A percentile compares a stretch with the other conserved stretches of the same genome.
Conservation (phyloP, 1,140 invertebrate species). For the Meloidogyne exigua region DNA sequence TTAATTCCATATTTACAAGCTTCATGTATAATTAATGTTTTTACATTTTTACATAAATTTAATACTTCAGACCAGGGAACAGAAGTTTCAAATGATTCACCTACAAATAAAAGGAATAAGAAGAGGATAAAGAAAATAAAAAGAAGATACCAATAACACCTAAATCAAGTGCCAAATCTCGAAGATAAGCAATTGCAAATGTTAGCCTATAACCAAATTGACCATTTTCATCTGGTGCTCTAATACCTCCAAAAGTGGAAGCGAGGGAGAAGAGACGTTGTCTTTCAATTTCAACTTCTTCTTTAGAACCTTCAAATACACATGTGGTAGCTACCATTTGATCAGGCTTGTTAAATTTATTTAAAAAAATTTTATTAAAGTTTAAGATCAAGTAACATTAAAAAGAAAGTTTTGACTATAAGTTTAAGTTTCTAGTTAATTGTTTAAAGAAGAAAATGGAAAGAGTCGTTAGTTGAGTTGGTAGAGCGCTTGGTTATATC, state of each 20-base stretch:
- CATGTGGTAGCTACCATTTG: slow-evolving; percentile 86
- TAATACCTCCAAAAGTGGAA: slow-evolving; percentile 71
- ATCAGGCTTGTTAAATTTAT: slow-evolving; percentile 65
- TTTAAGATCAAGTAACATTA: too few species aligned
- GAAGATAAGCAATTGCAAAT: slow-evolving; percentile 95
- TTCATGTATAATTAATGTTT: slow-evolving; percentile 76
- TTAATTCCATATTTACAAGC: slow-evolving; percentile 69
- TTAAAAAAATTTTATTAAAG: not conserved
- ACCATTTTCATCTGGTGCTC: slow-evolving; percentile 87
- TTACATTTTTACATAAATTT: slow-evolving; percentile 83
- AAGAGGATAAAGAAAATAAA: not conserved
- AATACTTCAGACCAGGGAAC: slow-evolving; percentile 79
- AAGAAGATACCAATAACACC: slow-evolving; percentile 70
- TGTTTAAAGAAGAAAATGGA: too few species aligned
- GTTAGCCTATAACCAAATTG: slow-evolving; percentile 87
- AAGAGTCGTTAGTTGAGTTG: too few species aligned
- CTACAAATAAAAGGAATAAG: slow-evolving; percentile 51
- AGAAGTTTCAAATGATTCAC: slow-evolving; percentile 97
- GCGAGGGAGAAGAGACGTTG: slow-evolving; percentile 81
- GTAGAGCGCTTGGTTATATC: too few species aligned
- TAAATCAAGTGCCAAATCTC: slow-evolving; percentile 86
- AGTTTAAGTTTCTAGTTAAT: too few species aligned
- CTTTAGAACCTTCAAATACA: slow-evolving; percentile 75
- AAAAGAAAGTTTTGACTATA: too few species aligned
- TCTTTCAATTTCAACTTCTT: slow-evolving; percentile 76